A percentile compares a stretch with the other conserved stretches of the same genome.
phyloP scores from a whole-genome alignment of 2,888 invertebrate species.

The Rotaria macrura region DNA sequence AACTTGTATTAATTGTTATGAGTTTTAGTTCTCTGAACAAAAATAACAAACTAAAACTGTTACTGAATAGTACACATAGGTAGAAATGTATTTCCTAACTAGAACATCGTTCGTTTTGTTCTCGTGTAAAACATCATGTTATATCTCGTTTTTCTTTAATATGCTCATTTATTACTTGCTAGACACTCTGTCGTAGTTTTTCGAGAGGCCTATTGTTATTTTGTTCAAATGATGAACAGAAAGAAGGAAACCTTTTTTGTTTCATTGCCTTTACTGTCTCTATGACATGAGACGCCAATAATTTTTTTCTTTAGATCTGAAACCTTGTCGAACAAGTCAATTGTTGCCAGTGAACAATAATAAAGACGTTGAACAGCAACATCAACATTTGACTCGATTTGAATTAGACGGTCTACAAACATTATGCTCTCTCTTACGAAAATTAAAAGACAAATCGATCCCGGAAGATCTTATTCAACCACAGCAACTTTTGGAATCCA shows the following conservation, averaged over 20 bases:
- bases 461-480: neutral
- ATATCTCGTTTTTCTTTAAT: neutral
- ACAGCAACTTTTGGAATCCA: neutral
- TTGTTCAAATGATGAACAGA: neutral
- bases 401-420: neutral
- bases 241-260: neutral
- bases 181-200: neutral
- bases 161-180: neutral
- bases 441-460: constrained; percentile 11
- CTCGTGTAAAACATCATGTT: neutral
- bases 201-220: neutral
- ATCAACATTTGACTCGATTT: neutral
- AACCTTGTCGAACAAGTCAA: constrained; percentile 6
- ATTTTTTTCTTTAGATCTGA: neutral
- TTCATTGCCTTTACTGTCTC: neutral
- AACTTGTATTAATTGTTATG: neutral
- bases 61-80: neutral
- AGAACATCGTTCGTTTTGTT: neutral
- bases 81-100: neutral
- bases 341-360: neutral
- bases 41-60: neutral
- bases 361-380: neutral
- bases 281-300: neutral
- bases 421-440: neutral
- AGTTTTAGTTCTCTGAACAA: neutral